These are phyloP conservation scores for Electrona antarctica DNA, from an alignment of 2,113 vertebrate species.

Conservation along the genomic window DNA sequence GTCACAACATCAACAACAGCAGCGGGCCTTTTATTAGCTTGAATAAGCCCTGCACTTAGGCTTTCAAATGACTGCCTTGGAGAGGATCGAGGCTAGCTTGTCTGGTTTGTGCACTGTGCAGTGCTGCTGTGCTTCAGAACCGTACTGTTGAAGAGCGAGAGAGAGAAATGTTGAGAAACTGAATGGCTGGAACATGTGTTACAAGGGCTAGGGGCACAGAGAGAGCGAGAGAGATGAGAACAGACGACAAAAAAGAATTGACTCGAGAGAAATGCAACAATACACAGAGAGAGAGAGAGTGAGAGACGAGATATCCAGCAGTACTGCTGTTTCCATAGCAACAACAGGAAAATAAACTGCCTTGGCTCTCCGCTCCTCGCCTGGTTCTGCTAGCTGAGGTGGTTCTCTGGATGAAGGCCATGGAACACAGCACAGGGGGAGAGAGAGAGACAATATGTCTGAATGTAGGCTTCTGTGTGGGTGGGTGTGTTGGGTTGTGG, in stretches of 20 bases:
- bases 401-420: constrained; percentile 53
- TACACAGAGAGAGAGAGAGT: constrained; percentile 8
- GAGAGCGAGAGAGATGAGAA: constrained; percentile 14
- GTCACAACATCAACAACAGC: constrained; percentile 18
- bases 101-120: background rate
- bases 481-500: background rate
- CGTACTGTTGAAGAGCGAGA: background rate
- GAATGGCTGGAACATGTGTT: too few relatives aligned
- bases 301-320: constrained; percentile 52
- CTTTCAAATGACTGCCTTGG: background rate
- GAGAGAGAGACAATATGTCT: constrained; percentile 18
- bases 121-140: background rate
- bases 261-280: background rate
- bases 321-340: constrained; percentile 74
- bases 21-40: constrained; percentile 33
- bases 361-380: constrained; percentile 35
- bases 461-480: background rate
- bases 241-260: background rate
- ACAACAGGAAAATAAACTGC: constrained; percentile 75
- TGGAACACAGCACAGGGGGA: constrained; percentile 25
- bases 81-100: background rate
- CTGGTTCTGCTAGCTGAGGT: constrained; percentile 47
- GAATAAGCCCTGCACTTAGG: background rate
- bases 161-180: background rate
- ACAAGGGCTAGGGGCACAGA: background rate